Evolutionary conservation across 2,797 vertebrate genomes (phyloP), one percentile per base, ranked within the genome.

Genomic region (Ispidina lecontei): DNA sequence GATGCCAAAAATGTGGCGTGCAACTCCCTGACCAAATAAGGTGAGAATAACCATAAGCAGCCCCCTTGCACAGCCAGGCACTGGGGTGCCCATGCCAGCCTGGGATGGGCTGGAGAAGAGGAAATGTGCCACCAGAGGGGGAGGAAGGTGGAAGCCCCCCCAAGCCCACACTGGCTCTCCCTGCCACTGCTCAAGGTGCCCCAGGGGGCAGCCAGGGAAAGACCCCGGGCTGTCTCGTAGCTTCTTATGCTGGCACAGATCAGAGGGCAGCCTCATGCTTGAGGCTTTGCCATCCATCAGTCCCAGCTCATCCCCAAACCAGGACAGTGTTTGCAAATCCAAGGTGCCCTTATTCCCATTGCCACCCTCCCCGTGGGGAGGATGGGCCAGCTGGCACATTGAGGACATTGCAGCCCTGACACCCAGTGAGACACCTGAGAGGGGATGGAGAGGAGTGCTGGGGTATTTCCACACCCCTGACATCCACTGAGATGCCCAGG

Each of bases 1-100:
- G 94, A 88, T 96, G 95, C 95, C 94, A 96, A 95, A 96, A 94
- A 96, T 94, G 93, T 35, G 84, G 94, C 90, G 90, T 96, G 97
- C 97, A 96, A 96, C 93, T 97, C 97, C 95, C 94, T 96, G 96
- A 97, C 98, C 98, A 98, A 98, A 98, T 98, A 98, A 98, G 98
- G 98, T 90, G 97, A 95, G 91, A 90, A 94, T 82, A 90, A 92
- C 95, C 82, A 97, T 97, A 97, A 98, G 98, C 96, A 97, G 95
- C 93, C 91, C 69, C 49, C 63, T 71, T 0, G 15, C 64, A 46
- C 47, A 64, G 60, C 14, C 4, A 0, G 44, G 54, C 87, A 86
- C 71, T 4, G 2, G 44, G 29, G 46, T 87, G 68, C 82, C 67
- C n/a, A 41, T 37, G n/a, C 69, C 3, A 0, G 29, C 44, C 71